Evolutionary conservation across 1,140 invertebrate genomes (phyloP).

Genomic region (Drosophila suzukii): DNA sequence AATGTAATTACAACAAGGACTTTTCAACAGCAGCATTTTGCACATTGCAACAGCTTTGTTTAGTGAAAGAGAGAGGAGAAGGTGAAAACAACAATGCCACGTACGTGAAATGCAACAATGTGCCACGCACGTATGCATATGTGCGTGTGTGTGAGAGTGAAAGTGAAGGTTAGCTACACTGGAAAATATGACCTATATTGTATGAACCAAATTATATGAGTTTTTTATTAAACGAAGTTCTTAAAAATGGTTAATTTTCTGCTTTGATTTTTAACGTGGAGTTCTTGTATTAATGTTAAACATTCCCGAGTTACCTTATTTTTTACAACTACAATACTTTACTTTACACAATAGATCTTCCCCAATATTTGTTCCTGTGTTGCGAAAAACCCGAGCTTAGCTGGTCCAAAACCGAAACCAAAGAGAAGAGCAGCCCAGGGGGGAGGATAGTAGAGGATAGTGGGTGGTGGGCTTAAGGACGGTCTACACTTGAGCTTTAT

Average conservation of each 20-base stretch:
- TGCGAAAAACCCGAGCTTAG: constrained; percentile 49
- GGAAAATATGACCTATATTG: not conserved
- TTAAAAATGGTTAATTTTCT: too few relatives aligned
- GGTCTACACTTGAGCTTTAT: constrained; percentile 78
- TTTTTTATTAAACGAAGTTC: not conserved
- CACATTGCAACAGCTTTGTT: constrained; percentile 66
- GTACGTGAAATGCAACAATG: constrained; percentile 75
- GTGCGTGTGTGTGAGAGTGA: constrained; percentile 48
- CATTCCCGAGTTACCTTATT: not conserved
- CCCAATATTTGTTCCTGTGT: constrained; percentile 9
- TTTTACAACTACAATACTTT: not conserved
- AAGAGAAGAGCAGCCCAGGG: constrained; percentile 11
- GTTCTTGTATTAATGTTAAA: too few relatives aligned
- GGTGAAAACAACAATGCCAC: constrained; percentile 51
- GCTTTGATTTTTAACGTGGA: too few relatives aligned
- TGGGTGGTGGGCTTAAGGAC: constrained; percentile 33
- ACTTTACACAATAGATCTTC: not conserved
- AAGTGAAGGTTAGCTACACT: constrained; percentile 73
- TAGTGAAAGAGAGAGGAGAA: constrained; percentile 5
- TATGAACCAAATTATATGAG: not conserved
- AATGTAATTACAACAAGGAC: constrained; percentile 83
- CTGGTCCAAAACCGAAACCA: constrained; percentile 33
- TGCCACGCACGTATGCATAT: constrained; percentile 45
- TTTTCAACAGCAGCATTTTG: constrained; percentile 59
- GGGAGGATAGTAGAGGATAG: not conserved